phyloP scores from a whole-genome alignment of 2,888 invertebrate species.

The Tachystola acroxantha region DNA sequence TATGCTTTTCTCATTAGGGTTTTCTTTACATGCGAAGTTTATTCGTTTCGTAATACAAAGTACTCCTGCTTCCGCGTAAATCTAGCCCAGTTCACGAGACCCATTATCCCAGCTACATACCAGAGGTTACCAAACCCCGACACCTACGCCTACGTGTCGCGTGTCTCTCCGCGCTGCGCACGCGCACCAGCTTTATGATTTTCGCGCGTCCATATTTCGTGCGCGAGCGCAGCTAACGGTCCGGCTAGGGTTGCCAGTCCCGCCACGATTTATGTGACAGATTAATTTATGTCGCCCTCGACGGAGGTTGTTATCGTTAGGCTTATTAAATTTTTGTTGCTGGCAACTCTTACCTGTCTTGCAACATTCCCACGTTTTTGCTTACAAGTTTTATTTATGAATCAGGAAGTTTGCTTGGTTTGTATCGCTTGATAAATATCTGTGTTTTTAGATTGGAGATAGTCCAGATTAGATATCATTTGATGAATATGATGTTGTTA shows the following conservation, averaged over 20 bases:
- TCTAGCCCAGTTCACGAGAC: no score
- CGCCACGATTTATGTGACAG: slow-evolving; percentile 38
- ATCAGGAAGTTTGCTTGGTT: neutral
- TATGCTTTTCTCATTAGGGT: no score
- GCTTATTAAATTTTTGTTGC: slow-evolving; percentile 15
- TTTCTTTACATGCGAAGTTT: no score
- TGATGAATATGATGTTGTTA: no score
- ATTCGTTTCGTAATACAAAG: no score
- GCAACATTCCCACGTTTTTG: slow-evolving; percentile 4
- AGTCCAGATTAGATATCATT: no score
- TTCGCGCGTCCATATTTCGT: slow-evolving; percentile 56
- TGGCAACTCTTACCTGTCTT: slow-evolving; percentile 4
- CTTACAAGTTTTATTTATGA: neutral
- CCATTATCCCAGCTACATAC: neutral
- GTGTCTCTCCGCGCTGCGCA: slow-evolving; percentile 4
- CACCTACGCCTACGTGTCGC: slow-evolving; percentile 2
- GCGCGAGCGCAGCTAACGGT: slow-evolving; percentile 40
- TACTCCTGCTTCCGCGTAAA: no score
- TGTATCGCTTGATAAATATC: no score
- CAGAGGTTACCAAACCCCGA: neutral
- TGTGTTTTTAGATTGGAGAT: no score
- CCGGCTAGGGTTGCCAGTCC: slow-evolving; percentile 34
- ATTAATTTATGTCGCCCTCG: slow-evolving; percentile 31
- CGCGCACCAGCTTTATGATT: slow-evolving; percentile 47
- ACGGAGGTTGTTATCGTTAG: slow-evolving; percentile 13